Percentiles rank a stretch among this genome's conserved stretches.
These are phyloP conservation scores for Melierax canorus DNA, from an alignment of 2,113 vertebrate genomes.

Conservation along the genomic window DNA sequence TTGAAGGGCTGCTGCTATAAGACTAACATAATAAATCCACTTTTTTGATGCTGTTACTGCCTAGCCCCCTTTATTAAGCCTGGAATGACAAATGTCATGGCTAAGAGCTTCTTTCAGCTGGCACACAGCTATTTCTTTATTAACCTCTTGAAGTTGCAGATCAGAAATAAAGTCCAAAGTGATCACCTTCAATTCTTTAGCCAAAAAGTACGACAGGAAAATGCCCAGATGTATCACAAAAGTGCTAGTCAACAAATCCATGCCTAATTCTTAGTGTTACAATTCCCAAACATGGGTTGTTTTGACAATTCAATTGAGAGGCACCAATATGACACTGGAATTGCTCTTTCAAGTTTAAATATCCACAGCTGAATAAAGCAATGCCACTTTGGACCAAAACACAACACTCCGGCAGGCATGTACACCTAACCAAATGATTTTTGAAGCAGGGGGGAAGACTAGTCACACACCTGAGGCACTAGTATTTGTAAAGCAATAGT, in stretches of 20 bases:
- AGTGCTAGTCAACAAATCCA: background rate
- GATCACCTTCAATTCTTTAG: background rate
- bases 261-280: background rate
- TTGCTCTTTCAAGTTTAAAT: background rate
- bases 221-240: background rate
- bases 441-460: background rate
- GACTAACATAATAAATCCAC: background rate
- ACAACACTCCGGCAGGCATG: background rate
- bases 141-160: background rate
- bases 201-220: background rate
- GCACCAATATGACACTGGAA: accelerated
- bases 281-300: background rate
- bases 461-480: background rate
- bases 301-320: background rate
- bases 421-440: background rate
- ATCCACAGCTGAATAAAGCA: background rate
- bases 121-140: background rate
- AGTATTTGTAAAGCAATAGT: background rate
- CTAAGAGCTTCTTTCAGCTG: background rate
- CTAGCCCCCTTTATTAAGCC: background rate
- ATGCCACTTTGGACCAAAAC: background rate
- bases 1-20: background rate
- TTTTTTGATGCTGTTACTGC: background rate
- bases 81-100: background rate
- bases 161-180: background rate